Conservation (phyloP, 2,113 vertebrate species). For the Cryptotis parvus region DNA sequence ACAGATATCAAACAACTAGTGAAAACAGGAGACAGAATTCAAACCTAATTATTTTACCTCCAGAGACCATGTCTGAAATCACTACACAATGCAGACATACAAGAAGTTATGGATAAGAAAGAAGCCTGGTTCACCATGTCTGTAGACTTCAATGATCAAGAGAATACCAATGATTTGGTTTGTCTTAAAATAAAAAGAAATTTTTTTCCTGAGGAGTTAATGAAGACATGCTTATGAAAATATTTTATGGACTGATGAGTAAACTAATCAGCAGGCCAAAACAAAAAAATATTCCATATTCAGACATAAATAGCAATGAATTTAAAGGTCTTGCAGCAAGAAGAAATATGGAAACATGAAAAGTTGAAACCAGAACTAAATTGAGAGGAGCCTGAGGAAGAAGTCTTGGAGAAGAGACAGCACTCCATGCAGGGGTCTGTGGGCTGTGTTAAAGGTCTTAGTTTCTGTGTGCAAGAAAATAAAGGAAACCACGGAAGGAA, state of each 20-base stretch:
- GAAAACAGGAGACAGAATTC: not conserved
- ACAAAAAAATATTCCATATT: slow-evolving; percentile 5
- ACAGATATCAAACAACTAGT: slow-evolving; percentile 12
- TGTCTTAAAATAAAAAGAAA: slow-evolving; percentile 9
- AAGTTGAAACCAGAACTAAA: not conserved
- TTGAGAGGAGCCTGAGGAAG: accelerated
- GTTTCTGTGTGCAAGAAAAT: not conserved
- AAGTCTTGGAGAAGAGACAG: not conserved
- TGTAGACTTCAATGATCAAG: not conserved
- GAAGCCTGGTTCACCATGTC: not conserved
- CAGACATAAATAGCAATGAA: not conserved
- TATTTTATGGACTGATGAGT: not conserved
- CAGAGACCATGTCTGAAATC: not conserved
- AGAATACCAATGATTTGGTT: not conserved
- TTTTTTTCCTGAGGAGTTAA: slow-evolving; percentile 8
- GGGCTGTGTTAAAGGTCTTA: not conserved
- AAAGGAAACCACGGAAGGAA: not conserved
- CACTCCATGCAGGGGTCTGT: not conserved
- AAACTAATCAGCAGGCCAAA: not conserved
- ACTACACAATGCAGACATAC: not conserved
- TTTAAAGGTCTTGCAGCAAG: not conserved
- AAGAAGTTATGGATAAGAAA: not conserved
- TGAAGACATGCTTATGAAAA: slow-evolving; percentile 6
- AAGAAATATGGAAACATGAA: not conserved
- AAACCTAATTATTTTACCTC: not conserved